A percentile compares a stretch with the other conserved stretches of the same genome.
Conservation (phyloP, 2,888 invertebrate species). For the Himalopsyche japonica region DNA sequence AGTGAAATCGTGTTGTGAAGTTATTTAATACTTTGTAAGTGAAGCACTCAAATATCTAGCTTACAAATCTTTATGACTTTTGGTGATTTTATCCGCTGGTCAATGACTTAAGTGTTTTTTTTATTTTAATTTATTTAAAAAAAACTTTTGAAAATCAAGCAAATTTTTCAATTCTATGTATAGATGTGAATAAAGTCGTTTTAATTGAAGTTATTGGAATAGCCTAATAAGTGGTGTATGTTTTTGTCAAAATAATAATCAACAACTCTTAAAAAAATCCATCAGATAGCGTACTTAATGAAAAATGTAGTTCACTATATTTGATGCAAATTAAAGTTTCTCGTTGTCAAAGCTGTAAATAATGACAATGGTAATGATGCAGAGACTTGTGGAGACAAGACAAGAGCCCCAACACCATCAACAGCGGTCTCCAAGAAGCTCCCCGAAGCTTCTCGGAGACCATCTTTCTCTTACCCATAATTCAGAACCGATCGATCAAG, state of each 20-base stretch:
- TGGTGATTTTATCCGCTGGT: neutral
- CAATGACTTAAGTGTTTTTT: neutral
- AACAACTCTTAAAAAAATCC: no score
- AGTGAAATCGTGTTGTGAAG: neutral
- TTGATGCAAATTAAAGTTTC: neutral
- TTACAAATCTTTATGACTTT: neutral
- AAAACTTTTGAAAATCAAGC: no score
- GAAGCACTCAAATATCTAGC: neutral
- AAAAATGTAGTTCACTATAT: neutral
- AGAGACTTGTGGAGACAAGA: conserved; percentile 48
- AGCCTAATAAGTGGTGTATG: no score
- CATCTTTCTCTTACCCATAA: neutral
- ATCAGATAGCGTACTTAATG: neutral
- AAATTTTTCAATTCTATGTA: no score
- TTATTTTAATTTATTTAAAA: no score
- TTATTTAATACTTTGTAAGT: neutral
- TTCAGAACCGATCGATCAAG: conserved; percentile 11
- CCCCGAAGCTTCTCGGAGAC: conserved; percentile 27
- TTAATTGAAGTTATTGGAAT: no score
- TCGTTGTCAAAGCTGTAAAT: conserved; percentile 37
- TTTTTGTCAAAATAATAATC: no score
- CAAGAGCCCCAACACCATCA: conserved; percentile 27
- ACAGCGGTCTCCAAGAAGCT: conserved; percentile 26
- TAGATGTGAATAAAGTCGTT: no score
- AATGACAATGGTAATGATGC: conserved; percentile 60